A percentile compares a stretch with the other conserved stretches of the same genome.
These are phyloP conservation scores for Mycetomoellerius zeteki DNA, from an alignment of 1,140 invertebrate genomes.

Conservation along the genomic window DNA sequence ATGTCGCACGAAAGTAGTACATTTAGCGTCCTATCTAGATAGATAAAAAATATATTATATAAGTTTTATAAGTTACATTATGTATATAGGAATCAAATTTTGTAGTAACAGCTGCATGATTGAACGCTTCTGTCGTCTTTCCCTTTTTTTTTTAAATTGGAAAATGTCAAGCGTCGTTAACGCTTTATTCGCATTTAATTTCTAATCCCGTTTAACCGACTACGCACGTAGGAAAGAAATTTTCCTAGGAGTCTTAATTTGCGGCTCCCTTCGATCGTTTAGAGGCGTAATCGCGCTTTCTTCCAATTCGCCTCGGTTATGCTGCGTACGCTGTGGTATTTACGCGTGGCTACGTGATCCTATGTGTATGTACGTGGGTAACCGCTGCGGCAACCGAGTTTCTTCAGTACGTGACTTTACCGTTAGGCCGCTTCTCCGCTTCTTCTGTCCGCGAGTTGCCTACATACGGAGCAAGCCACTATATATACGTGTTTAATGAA, in stretches of 20 bases:
- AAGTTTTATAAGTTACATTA: conserved; percentile 13
- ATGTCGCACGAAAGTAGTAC: background rate
- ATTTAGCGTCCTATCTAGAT: background rate
- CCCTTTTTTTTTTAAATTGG: background rate
- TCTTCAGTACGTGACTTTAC: conserved; percentile 83
- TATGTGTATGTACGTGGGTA: conserved; percentile 65
- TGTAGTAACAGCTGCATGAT: background rate
- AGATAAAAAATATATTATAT: background rate
- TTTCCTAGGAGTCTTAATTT: conserved; percentile 30
- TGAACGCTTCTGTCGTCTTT: background rate
- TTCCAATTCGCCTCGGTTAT: conserved; percentile 59
- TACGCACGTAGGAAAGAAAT: background rate
- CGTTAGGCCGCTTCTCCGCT: conserved; percentile 80
- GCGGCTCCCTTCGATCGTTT: conserved; percentile 24
- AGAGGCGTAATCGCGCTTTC: conserved; percentile 64
- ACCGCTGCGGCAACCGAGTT: conserved; percentile 80
- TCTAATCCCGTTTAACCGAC: conserved; percentile 14
- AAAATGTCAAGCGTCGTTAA: conserved; percentile 17
- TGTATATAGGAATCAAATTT: background rate
- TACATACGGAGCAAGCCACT: conserved; percentile 73
- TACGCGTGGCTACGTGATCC: conserved; percentile 74
- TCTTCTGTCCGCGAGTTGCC: conserved; percentile 75
- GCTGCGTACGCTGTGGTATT: conserved; percentile 73
- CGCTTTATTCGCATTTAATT: conserved; percentile 34
- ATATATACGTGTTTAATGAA: conserved; percentile 71